Conservation (phyloP, 2,113 vertebrate species). For the Hippocampus abdominalis region DNA sequence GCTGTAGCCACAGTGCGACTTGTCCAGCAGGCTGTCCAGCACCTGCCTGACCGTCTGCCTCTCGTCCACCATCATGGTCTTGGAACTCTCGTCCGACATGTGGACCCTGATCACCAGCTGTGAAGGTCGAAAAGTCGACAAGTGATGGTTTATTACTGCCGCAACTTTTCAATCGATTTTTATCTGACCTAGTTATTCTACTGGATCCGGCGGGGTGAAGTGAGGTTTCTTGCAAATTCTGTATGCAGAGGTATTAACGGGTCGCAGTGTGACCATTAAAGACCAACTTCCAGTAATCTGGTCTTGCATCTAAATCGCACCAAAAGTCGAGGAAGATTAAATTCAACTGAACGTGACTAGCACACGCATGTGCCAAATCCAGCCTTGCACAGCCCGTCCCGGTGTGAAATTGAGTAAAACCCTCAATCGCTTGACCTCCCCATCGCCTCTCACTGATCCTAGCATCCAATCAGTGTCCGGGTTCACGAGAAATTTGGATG, state of each 20-base stretch:
- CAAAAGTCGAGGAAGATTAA: conserved; percentile 17
- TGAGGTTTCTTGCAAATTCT: conserved; percentile 1
- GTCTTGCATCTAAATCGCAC: conserved; percentile 17
- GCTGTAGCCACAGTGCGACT: conserved; percentile 94
- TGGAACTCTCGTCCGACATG: conserved; percentile 98
- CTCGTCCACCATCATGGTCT: conserved; percentile 99
- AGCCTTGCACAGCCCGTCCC: conserved; percentile 18
- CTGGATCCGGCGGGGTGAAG: background rate
- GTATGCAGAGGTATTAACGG: conserved; percentile 5
- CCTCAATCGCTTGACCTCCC: conserved; percentile 11
- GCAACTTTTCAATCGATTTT: background rate
- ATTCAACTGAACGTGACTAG: conserved; percentile 34
- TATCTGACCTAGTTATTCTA: background rate
- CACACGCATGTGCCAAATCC: conserved; percentile 36
- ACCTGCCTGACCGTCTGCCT: conserved; percentile 95
- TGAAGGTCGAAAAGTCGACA: conserved; percentile 11
- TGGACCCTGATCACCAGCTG: conserved; percentile 96
- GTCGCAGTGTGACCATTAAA: conserved; percentile 6
- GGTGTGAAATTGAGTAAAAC: conserved; percentile 35
- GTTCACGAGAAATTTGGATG: conserved; percentile 2
- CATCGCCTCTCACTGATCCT: background rate
- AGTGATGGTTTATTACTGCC: background rate
- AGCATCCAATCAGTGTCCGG: background rate
- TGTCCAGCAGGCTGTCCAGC: conserved; percentile 94
- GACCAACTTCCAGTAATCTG: conserved; percentile 24